A percentile compares a stretch with the other conserved stretches of the same genome.
These are phyloP conservation scores for Lasioglossum calceatum DNA, from an alignment of 2,888 invertebrate species.

Conservation along the genomic window DNA sequence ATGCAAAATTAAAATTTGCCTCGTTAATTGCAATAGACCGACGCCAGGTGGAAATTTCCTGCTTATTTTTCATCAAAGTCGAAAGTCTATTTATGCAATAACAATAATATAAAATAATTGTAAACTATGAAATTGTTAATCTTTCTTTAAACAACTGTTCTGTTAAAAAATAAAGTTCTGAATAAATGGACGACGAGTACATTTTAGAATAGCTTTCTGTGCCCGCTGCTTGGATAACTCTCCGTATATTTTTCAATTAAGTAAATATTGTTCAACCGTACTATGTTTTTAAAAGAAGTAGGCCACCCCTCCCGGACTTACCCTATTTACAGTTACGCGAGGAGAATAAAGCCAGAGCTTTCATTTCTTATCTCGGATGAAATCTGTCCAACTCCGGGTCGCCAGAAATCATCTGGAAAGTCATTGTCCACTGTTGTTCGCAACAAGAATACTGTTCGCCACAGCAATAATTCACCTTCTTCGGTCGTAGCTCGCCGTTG, in stretches of 20 bases:
- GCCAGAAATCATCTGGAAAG: slow-evolving; percentile 17
- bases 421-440: slow-evolving; percentile 12
- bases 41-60: too few relatives aligned
- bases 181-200: neutral
- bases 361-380: slow-evolving; percentile 3
- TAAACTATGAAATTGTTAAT: too few relatives aligned
- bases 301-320: neutral
- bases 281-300: neutral
- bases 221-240: neutral
- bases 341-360: neutral
- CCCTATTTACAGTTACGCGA: neutral
- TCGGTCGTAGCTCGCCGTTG: slow-evolving; percentile 15
- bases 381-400: neutral
- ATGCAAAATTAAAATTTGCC: too few relatives aligned
- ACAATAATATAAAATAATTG: too few relatives aligned
- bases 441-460: slow-evolving; percentile 5
- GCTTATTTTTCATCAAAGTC: too few relatives aligned
- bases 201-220: neutral
- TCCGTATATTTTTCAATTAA: neutral
- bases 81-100: too few relatives aligned
- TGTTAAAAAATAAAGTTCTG: too few relatives aligned
- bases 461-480: slow-evolving; percentile 34
- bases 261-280: neutral
- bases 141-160: too few relatives aligned
- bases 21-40: too few relatives aligned